A percentile compares a stretch with the other conserved stretches of the same genome.
phyloP scores from a whole-genome alignment of 2,113 vertebrate genomes.

The Anseranas semipalmata region DNA sequence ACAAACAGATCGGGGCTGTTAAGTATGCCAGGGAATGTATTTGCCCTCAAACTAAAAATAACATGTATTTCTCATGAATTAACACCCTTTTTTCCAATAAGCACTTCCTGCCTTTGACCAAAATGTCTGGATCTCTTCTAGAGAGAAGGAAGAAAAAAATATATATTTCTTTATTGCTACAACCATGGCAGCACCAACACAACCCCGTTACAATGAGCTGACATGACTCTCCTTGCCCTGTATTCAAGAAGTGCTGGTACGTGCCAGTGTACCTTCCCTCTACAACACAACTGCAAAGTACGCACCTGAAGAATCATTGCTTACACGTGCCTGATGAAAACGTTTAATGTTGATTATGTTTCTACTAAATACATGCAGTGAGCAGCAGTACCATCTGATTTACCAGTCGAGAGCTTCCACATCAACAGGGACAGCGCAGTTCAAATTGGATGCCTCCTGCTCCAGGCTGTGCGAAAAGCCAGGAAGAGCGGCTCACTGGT shows the following conservation, averaged over 20 bases:
- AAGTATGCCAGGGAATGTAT: background rate
- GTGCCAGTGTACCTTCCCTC: background rate
- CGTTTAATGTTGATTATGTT: background rate
- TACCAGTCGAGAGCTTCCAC: background rate
- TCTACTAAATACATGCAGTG: background rate
- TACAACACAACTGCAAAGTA: background rate
- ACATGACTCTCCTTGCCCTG: background rate
- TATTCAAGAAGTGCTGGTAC: background rate
- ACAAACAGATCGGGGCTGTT: background rate
- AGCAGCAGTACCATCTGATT: background rate
- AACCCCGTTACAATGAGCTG: background rate
- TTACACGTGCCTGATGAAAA: background rate
- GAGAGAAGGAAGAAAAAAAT: background rate
- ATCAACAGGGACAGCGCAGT: background rate
- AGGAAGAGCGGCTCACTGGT: background rate
- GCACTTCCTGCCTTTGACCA: background rate
- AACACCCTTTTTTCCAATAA: background rate
- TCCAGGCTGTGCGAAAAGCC: constrained; percentile 28
- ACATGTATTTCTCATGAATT: background rate
- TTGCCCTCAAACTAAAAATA: background rate
- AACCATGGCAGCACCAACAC: background rate
- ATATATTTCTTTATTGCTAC: background rate
- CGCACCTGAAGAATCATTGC: background rate
- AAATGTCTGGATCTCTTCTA: background rate
- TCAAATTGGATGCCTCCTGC: background rate